Percentiles rank a stretch among this genome's conserved stretches.
Evolutionary conservation across 1,140 invertebrate species (phyloP).

Genomic region (Laupala kohalensis): DNA sequence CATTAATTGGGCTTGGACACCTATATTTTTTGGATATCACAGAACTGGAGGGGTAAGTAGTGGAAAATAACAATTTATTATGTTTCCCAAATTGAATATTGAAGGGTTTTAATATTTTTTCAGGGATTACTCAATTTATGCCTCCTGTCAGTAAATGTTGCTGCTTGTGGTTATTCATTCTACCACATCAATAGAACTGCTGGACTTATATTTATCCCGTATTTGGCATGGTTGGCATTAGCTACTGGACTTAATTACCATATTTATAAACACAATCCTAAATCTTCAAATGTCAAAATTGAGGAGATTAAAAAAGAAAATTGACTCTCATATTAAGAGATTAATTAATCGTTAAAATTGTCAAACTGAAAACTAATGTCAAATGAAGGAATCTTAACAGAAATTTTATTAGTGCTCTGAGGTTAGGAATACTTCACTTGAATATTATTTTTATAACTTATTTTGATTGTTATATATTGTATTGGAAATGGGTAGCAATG

Average conservation of each 20-base stretch:
- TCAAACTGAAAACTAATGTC: too few relatives aligned
- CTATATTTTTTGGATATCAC: constrained; percentile 67
- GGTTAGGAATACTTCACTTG: too few relatives aligned
- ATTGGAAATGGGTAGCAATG: too few relatives aligned
- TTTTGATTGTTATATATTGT: too few relatives aligned
- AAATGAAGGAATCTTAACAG: too few relatives aligned
- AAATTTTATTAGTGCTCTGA: too few relatives aligned
- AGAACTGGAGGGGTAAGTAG: constrained; percentile 54
- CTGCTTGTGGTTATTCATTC: constrained; percentile 49
- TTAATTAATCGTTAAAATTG: too few relatives aligned
- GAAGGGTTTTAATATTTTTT: constrained; percentile 22
- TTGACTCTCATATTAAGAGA: too few relatives aligned
- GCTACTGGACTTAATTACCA: constrained; percentile 51
- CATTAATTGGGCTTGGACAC: constrained; percentile 77
- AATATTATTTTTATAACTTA: too few relatives aligned
- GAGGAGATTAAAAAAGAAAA: constrained; percentile 2
- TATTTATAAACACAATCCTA: constrained; percentile 50
- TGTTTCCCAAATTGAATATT: too few relatives aligned
- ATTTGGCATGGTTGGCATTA: constrained; percentile 62
- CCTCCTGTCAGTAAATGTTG: constrained; percentile 45
- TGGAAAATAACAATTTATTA: constrained; percentile 2
- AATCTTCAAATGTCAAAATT: constrained; percentile 7
- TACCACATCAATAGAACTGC: constrained; percentile 51
- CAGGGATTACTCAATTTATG: constrained; percentile 59
- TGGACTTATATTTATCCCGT: constrained; percentile 58